Evolutionary conservation across 2,888 invertebrate genomes (phyloP), one percentile per base, ranked within the genome.

Genomic region (Alentia gelatinosa): DNA sequence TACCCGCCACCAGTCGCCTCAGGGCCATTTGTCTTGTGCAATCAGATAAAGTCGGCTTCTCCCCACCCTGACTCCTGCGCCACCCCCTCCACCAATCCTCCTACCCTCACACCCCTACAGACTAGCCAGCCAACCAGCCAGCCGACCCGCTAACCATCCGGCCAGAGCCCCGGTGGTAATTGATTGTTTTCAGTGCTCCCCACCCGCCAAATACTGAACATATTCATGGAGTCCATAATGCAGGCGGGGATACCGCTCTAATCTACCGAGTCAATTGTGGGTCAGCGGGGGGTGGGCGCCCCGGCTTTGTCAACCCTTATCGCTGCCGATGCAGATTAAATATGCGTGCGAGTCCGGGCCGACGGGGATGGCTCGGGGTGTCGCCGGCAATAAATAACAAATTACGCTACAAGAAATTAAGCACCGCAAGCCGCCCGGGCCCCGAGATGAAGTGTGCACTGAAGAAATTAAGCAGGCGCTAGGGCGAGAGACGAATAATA

Each of bases 321-420:
- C 37, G 37, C 39, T 19, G 15, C 35, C 37, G 35, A 35, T 79
- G 39, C 79, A 79, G 39, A 79, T 79, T 79, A 79, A 79, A 79
- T 79, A 79, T 79, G 79, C 39, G 79, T 15, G 30, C 74, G n/a
- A 12, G 12, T 1, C 74, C 89, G 23, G 35, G 89, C 56, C 88
- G 42, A 9, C 9, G 35, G 15, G 26, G 50, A 74, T 7, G 26
- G 15, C 40, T 26, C 5, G 68, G 83, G 40, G 63, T 37, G 33
- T 75, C 42, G 50, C 39, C 5, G 30, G 30, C 90, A 39, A 90
- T 90, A 90, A 90, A 90, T 90, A 86, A 90, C 84, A 86, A 90
- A 90, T 90, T 90, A 90, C 47, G 86, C 79, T 84, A 89, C 89
- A 89, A 89, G 56, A 89, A 89, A 89, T 89, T 89, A 89, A 89